Percentiles rank a stretch among this genome's conserved stretches.
Evolutionary conservation across 2,888 invertebrate species (phyloP).

Genomic region (Camptogramma bilineatum): DNA sequence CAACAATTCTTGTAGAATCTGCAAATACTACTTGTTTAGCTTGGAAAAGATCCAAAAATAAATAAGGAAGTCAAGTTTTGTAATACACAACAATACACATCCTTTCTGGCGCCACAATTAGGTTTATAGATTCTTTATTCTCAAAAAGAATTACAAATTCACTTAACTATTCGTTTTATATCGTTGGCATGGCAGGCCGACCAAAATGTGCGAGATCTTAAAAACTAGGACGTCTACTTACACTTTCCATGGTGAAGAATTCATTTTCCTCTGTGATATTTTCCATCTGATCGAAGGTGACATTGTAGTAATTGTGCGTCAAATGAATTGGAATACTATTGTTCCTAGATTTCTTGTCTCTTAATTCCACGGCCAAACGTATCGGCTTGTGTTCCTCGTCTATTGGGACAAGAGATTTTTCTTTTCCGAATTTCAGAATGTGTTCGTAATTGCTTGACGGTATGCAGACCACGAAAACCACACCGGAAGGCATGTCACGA

Average conservation of each 20-base stretch:
- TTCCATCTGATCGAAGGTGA: slow-evolving; percentile 66
- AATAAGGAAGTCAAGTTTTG: slow-evolving; percentile 8
- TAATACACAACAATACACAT: slow-evolving; percentile 1
- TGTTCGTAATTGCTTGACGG: slow-evolving; percentile 89
- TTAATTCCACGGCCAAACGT: slow-evolving; percentile 68
- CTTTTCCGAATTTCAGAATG: slow-evolving; percentile 81
- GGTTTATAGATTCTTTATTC: no score
- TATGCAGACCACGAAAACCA: slow-evolving; percentile 89
- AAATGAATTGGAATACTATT: slow-evolving; percentile 72
- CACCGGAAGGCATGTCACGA: slow-evolving; percentile 84
- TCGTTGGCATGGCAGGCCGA: neutral
- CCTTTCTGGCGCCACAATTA: neutral
- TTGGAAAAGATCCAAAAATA: slow-evolving; percentile 18
- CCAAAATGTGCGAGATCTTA: neutral
- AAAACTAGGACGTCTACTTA: slow-evolving; percentile 57
- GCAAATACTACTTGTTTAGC: slow-evolving; percentile 29
- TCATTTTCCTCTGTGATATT: slow-evolving; percentile 78
- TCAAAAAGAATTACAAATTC: no score
- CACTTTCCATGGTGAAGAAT: slow-evolving; percentile 89
- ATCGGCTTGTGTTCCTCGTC: slow-evolving; percentile 58
- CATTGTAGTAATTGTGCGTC: slow-evolving; percentile 72
- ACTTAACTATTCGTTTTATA: neutral
- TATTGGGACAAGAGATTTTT: slow-evolving; percentile 62
- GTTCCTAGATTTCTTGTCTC: slow-evolving; percentile 66
- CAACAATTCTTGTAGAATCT: slow-evolving; percentile 89